Percentiles rank a stretch among this genome's conserved stretches.
These are phyloP conservation scores for Pachymerium ferrugineum DNA, from an alignment of 2,888 invertebrate genomes.

Conservation along the genomic window DNA sequence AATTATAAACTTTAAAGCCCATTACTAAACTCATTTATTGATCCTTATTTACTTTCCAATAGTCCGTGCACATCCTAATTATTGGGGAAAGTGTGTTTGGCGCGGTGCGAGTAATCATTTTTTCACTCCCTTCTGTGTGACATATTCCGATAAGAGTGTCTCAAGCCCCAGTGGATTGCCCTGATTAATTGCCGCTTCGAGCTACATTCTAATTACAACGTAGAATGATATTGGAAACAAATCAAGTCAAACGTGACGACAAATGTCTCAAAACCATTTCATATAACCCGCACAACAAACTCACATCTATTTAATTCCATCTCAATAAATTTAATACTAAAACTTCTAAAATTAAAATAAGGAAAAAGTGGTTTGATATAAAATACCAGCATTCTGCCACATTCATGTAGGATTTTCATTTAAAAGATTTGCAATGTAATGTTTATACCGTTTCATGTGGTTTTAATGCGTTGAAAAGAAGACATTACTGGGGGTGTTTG, in stretches of 20 bases:
- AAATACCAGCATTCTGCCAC: no score
- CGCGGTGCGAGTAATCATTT: neutral
- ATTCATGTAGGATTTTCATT: neutral
- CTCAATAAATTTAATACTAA: neutral
- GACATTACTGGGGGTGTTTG: neutral
- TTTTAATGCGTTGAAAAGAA: neutral
- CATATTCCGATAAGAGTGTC: conserved; percentile 13
- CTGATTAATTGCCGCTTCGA: conserved; percentile 9
- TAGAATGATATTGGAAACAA: neutral
- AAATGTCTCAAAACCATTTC: neutral
- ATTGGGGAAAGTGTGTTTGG: neutral
- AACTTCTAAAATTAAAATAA: neutral
- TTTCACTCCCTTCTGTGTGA: neutral
- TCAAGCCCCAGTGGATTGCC: neutral
- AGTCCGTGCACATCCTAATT: conserved; percentile 2
- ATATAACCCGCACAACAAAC: neutral
- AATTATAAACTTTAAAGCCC: neutral
- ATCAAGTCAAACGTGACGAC: conserved; percentile 13
- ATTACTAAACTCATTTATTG: neutral
- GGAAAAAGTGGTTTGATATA: neutral
- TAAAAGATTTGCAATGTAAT: neutral
- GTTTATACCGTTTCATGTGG: neutral
- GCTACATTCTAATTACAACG: conserved; percentile 6
- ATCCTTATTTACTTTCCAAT: conserved; percentile 3
- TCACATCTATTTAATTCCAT: neutral